Conservation (phyloP, 2,797 vertebrate genomes). For the Microtus californicus region DNA sequence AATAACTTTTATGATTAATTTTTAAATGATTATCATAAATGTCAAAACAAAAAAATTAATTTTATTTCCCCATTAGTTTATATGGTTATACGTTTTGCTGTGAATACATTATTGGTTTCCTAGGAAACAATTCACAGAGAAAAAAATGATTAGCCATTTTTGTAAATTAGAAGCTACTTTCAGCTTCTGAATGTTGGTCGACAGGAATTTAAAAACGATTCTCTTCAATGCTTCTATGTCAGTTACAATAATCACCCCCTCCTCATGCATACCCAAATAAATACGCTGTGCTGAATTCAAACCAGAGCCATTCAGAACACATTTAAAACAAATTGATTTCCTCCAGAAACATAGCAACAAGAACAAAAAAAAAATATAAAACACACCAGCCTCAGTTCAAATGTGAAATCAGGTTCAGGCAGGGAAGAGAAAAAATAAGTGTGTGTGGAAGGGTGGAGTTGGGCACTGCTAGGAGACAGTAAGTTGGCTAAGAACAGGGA, state of each 20-base stretch:
- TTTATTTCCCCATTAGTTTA: slow-evolving; percentile 62
- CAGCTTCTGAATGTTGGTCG: neutral
- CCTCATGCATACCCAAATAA: neutral
- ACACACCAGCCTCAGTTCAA: neutral
- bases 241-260: slow-evolving; percentile 2
- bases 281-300: neutral
- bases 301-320: neutral
- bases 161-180: slow-evolving; percentile 74
- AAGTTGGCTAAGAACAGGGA: neutral
- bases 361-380: neutral
- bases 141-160: slow-evolving; percentile 76
- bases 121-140: slow-evolving; percentile 80
- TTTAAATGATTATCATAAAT: slow-evolving; percentile 59
- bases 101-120: slow-evolving; percentile 63
- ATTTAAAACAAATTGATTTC: slow-evolving; percentile 11
- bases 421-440: neutral
- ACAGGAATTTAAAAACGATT: slow-evolving; percentile 46
- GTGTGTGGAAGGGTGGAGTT: accelerated
- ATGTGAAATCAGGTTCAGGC: neutral
- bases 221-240: neutral
- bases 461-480: neutral
- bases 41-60: slow-evolving; percentile 45
- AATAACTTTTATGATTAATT: slow-evolving; percentile 34
- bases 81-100: slow-evolving; percentile 34
- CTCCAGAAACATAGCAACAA: neutral